Evolutionary conservation across 2,888 invertebrate genomes (phyloP).

Genomic region (Colletes collaris): DNA sequence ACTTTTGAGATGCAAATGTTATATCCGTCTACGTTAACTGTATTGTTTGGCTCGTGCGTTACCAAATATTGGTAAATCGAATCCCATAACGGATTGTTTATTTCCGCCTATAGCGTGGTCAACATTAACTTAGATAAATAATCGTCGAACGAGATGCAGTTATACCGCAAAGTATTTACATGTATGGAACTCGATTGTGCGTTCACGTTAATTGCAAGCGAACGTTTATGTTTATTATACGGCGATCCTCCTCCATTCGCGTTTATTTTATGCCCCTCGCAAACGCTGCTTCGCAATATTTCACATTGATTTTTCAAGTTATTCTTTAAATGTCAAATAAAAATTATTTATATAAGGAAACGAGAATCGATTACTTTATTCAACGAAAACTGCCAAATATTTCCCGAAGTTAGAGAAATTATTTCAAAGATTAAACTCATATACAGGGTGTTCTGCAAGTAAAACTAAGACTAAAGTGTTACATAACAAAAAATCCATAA

Average conservation of each 20-base stretch:
- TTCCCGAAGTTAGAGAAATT: no score
- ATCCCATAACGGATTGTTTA: constrained; percentile 59
- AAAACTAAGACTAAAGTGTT: no score
- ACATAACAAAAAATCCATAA: no score
- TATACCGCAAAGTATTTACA: constrained; percentile 56
- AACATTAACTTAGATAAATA: constrained; percentile 55
- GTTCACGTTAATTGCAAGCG: constrained; percentile 39
- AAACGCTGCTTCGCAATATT: background rate
- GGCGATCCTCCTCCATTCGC: background rate
- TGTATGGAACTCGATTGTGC: constrained; percentile 26
- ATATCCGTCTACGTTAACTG: background rate
- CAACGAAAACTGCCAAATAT: no score
- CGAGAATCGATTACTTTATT: no score
- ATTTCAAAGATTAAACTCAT: no score
- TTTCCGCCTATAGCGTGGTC: constrained; percentile 29
- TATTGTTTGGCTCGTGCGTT: constrained; percentile 20
- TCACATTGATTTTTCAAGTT: no score
- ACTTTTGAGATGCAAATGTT: constrained; percentile 27
- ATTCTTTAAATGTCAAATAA: no score
- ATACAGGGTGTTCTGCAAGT: no score
- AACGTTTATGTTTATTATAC: constrained; percentile 29
- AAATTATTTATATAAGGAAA: no score
- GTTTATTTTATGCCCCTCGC: constrained; percentile 2
- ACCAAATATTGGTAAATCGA: constrained; percentile 54
- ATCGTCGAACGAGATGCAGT: constrained; percentile 44